phyloP scores from a whole-genome alignment of 2,113 vertebrate species.

The Oenanthe melanoleuca region DNA sequence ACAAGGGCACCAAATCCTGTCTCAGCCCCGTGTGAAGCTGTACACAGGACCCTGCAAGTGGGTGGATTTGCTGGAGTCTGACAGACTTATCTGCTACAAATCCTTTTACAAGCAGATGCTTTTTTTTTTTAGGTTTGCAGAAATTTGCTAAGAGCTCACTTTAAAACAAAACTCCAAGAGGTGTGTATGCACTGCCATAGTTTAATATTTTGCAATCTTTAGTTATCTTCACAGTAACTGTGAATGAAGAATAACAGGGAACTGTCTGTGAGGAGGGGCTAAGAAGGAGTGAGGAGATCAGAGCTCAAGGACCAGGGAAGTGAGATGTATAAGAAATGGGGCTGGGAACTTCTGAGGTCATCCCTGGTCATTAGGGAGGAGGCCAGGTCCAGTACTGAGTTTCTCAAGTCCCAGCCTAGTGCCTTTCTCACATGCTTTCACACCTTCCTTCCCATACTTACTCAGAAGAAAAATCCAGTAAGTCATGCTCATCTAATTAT shows the following conservation, averaged over 20 bases:
- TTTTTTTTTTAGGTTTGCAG: background rate
- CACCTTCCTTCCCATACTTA: background rate
- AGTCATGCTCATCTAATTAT: background rate
- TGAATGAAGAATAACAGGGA: background rate
- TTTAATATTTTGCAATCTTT: background rate
- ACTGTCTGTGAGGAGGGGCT: background rate
- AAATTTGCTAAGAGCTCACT: background rate
- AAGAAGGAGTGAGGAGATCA: background rate
- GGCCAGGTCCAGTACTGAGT: background rate
- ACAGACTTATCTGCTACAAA: background rate
- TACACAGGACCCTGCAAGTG: rapidly evolving
- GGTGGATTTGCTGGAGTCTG: background rate
- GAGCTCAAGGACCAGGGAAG: background rate
- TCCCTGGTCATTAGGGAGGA: background rate
- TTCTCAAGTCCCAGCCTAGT: background rate
- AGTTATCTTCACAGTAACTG: background rate
- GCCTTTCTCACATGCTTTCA: background rate
- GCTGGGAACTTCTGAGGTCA: background rate
- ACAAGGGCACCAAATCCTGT: background rate
- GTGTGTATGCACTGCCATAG: background rate
- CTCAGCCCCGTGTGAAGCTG: background rate
- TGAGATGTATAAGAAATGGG: background rate
- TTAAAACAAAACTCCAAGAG: background rate
- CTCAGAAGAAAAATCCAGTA: background rate
- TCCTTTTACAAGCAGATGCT: background rate